Percentiles rank a stretch among this genome's conserved stretches.
These are phyloP conservation scores for Pollachius pollachius DNA, from an alignment of 2,113 vertebrate species.

Conservation along the genomic window DNA sequence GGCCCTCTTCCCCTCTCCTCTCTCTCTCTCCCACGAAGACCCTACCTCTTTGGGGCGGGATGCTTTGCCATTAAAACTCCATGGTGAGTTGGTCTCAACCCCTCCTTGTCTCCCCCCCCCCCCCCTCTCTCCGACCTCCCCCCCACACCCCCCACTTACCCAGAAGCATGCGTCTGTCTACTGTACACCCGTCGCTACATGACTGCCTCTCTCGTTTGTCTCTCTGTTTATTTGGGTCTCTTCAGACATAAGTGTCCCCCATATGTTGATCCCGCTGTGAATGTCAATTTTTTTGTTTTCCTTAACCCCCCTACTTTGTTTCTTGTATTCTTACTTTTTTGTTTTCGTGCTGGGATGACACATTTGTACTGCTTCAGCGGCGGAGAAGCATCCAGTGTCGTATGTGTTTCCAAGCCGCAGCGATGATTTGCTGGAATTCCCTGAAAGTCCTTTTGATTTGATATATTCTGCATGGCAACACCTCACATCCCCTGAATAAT, in stretches of 20 bases:
- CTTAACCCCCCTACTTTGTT: background rate
- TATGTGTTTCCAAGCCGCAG: too few species aligned
- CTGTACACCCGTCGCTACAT: slow-evolving; percentile 37
- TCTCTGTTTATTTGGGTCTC: slow-evolving; percentile 52
- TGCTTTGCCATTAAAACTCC: slow-evolving; percentile 99
- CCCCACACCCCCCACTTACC: slow-evolving; percentile 6
- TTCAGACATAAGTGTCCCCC: slow-evolving; percentile 26
- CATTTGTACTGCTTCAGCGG: too few species aligned
- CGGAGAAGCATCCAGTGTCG: too few species aligned
- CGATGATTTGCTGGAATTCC: too few species aligned
- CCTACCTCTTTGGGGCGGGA: slow-evolving; percentile 99
- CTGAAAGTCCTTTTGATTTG: too few species aligned
- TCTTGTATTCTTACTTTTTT: background rate
- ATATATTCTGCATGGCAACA: too few species aligned
- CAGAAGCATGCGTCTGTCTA: slow-evolving; percentile 53
- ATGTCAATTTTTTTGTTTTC: background rate
- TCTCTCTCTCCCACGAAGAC: slow-evolving; percentile 82
- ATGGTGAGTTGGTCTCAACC: slow-evolving; percentile 84
- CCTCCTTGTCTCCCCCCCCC: background rate
- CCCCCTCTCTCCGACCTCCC: slow-evolving; percentile 1
- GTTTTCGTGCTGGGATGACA: too few species aligned
- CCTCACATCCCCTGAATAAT: too few species aligned
- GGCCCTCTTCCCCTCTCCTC: slow-evolving; percentile 1
- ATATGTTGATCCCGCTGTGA: background rate
- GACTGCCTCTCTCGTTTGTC: slow-evolving; percentile 56